Evolutionary conservation across 2,113 vertebrate genomes (phyloP), one percentile per base, ranked within the genome.

Genomic region (Pagrus major): DNA sequence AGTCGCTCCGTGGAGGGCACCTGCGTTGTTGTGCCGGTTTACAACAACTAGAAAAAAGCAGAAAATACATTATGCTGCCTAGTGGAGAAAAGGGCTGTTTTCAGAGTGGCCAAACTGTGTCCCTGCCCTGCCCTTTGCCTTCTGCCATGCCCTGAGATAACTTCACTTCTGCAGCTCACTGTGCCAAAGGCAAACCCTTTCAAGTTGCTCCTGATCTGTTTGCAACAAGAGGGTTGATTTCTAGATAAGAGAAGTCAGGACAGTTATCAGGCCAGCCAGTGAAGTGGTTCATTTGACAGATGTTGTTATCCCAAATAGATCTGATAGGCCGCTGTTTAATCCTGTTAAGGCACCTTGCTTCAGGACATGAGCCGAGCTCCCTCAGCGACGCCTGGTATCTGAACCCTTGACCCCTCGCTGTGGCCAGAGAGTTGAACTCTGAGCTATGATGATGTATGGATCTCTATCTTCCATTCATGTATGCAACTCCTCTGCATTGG

Each of bases 261-360:
- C 71, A 72, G 80, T 83, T 86, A 86, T 90, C 83, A 82, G 76
- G 56, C 69, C 23, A 41, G 80, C 59, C 55, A 71, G 65, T 88
- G 80, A 92, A 92, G 87, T 86, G 86, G 86, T 83, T 90, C 63
- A 89, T 91, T 90, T 93, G 84, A 88, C 90, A 92, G 91, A 93
- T 93, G 92, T 88, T 90, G 84, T 91, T 92, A 90, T 91, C 89
- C 75, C 76, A 89, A 90, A 87, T 86, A 67, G 85, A 89, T 90
- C 88, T 85, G 85, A 90, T 91, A 91, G 88, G 86, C 79, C 58
- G 78, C 55, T 76, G 86, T 92, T 90, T 91, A 93, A 94, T 94
- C 90, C 93, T 86, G 88, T 90, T 93, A 88, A 91, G 77, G 74
- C 86, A 88, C 88, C 83, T 90, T 88, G 90, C 90, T 93, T 56